Conservation (phyloP, 2,888 invertebrate species). For the Willowsia nigromaculata region DNA sequence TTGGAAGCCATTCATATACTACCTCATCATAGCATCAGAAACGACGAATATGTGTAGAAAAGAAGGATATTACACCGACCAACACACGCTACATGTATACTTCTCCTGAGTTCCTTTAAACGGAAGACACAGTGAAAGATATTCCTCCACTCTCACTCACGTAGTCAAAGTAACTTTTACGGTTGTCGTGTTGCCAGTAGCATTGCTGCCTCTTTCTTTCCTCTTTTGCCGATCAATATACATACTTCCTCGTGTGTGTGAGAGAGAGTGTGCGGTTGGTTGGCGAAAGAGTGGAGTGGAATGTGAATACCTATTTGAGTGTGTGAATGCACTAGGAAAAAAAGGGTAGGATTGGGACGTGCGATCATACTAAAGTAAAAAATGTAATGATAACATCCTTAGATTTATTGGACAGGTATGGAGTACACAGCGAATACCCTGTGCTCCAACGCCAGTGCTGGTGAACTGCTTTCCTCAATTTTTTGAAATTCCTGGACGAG, state of each 20-base stretch:
- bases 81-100: background rate
- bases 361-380: constrained; percentile 1
- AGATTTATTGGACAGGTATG: constrained; percentile 37
- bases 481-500: too few relatives aligned
- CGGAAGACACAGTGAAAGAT: constrained; percentile 57
- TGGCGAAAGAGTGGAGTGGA: constrained; percentile 20
- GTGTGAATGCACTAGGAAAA: constrained; percentile 10
- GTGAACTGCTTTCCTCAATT: constrained; percentile 24
- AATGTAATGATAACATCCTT: constrained; percentile 13
- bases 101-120: constrained; percentile 47
- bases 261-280: background rate
- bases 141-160: constrained; percentile 27
- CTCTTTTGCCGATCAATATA: constrained; percentile 52
- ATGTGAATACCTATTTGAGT: background rate
- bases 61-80: background rate
- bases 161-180: background rate
- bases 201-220: constrained; percentile 46
- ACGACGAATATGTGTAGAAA: background rate
- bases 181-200: background rate
- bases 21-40: background rate
- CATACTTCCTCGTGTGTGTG: constrained; percentile 60
- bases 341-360: constrained; percentile 6
- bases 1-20: constrained; percentile 17
- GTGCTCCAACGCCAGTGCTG: background rate
- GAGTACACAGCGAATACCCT: background rate